Evolutionary conservation across 2,113 vertebrate genomes (phyloP), one percentile per base, ranked within the genome.

Genomic region (Noturus placidus): DNA sequence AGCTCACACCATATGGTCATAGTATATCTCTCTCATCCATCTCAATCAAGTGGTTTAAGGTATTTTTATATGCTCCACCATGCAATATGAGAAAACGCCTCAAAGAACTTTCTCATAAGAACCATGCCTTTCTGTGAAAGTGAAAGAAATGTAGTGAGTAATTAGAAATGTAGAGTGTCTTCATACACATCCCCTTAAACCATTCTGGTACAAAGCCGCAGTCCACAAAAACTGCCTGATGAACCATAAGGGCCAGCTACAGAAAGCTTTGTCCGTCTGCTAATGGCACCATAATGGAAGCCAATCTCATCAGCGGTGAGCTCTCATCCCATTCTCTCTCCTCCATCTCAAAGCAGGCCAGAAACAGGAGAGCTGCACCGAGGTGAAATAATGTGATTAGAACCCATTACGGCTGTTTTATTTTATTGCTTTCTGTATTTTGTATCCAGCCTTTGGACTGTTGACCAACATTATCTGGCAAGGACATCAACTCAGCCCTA

Each of bases 201-300:
- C 30, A 30, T 63, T 72, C 42, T 5, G 11, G 50, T 11, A 15
- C 25, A 87, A 50, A 61, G 54, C 54, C 56, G 46, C 38, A n/a
- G 11, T 63, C 38, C 56, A 63, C 69, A 76, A 35, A 72, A n/a
- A 57, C 20, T 35, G 19, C 57, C 13, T 54, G 33, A 30, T 35
- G n/a, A 27, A 17, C 65, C 46, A 33, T 33, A 63, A 83, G n/a
- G 38, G 30, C 46, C 5, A 63, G 87, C 30, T 70, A 78, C 82
- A 69, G 65, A 84, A 65, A 65, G 67, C 67, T 35, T 27, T 27
- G 5, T 54, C 65, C 30, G 50, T 80, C 69, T 72, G 84, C 79
- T 90, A 88, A 87, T 88, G 82, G 82, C 67, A 50, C 70, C 59
- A 82, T 88, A 82, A 89, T 87, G 56, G 63, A 69, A 81, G 81